A percentile compares a stretch with the other conserved stretches of the same genome.
These are phyloP conservation scores for Bimastos eiseni DNA, from an alignment of 2,888 invertebrate species.

Conservation along the genomic window DNA sequence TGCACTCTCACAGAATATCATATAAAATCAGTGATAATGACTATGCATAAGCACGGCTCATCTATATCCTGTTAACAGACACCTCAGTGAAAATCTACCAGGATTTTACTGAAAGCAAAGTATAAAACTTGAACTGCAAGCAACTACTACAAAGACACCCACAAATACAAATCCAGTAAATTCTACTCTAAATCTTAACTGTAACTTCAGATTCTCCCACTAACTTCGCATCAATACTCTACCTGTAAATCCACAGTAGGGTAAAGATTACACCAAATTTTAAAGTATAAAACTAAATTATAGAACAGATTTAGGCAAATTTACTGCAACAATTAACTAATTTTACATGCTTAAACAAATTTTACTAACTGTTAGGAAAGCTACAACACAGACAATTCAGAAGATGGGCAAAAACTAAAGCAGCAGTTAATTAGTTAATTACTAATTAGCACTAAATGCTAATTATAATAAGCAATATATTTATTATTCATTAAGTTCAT, in stretches of 20 bases:
- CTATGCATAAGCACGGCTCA: not conserved
- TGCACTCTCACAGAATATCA: not conserved
- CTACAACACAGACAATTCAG: not conserved
- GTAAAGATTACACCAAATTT: not conserved
- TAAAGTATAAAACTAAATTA: not conserved
- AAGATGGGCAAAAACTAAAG: not conserved
- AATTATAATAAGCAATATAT: not conserved
- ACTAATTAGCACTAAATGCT: not conserved
- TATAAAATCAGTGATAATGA: not conserved
- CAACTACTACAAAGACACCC: not conserved
- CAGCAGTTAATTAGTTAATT: not conserved
- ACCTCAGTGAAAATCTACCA: not conserved
- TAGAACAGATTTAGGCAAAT: not conserved
- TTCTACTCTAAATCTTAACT: not conserved
- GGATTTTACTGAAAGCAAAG: not conserved
- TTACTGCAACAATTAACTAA: conserved; percentile 3
- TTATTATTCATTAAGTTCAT: not conserved
- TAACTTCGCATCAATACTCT: no score
- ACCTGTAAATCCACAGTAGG: no score
- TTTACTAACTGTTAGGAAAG: not conserved
- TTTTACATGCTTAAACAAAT: not conserved
- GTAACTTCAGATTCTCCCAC: no score
- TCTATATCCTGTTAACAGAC: not conserved
- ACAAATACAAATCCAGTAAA: not conserved
- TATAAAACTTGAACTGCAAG: conserved; percentile 2